phyloP scores from a whole-genome alignment of 2,888 invertebrate genomes.

The Drosophila gaucha region DNA sequence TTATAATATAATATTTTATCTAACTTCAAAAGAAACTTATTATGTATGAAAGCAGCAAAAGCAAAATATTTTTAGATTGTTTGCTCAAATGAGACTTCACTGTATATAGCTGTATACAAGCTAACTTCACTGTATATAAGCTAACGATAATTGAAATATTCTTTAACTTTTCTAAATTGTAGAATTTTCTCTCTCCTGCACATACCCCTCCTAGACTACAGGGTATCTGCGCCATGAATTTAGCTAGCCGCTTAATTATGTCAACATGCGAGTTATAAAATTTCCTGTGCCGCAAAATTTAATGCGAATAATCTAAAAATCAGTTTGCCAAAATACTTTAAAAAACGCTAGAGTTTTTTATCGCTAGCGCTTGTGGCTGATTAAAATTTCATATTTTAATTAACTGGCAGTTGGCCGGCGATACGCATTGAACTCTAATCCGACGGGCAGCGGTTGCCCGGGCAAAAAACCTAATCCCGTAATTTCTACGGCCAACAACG shows the following conservation, averaged over 20 bases:
- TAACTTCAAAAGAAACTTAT: no score
- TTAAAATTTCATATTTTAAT: constrained; percentile 77
- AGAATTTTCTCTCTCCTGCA: not conserved
- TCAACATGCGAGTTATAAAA: constrained; percentile 46
- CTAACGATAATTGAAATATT: no score
- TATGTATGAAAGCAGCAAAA: not conserved
- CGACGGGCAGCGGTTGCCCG: constrained; percentile 18
- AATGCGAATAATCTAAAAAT: constrained; percentile 38
- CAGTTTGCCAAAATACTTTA: constrained; percentile 5
- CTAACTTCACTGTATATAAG: no score
- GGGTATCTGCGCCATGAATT: constrained; percentile 54
- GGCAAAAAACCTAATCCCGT: constrained; percentile 78
- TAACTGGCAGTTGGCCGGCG: constrained; percentile 44
- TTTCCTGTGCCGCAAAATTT: constrained; percentile 59
- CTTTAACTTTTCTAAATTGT: no score
- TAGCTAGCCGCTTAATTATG: constrained; percentile 61
- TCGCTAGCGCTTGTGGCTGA: constrained; percentile 23
- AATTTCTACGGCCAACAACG: constrained; percentile 78
- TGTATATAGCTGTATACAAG: no score
- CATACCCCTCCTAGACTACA: not conserved
- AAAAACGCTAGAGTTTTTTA: constrained; percentile 29
- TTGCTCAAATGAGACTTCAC: not conserved
- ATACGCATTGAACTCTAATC: constrained; percentile 71
- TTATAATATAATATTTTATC: not conserved
- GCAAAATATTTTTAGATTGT: not conserved